Conservation (phyloP, 1,140 invertebrate species). For the Aphaenogaster floridana region DNA sequence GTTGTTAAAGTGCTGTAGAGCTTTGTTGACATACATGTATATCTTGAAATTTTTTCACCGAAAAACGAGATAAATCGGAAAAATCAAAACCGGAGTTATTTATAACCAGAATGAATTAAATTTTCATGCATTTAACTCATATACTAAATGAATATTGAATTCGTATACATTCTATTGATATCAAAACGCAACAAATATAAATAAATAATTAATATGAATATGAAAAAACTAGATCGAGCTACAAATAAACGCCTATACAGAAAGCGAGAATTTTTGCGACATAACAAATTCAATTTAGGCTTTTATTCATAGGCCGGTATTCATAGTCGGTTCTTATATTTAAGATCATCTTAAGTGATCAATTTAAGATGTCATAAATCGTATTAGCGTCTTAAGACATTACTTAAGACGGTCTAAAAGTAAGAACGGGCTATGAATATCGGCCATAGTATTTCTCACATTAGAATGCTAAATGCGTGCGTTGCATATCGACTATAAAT, state of each 20-base stretch:
- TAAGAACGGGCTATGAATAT: no score
- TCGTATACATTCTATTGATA: background rate
- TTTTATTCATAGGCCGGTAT: background rate
- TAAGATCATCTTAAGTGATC: no score
- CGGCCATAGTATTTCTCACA: conserved; percentile 7
- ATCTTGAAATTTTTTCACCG: background rate
- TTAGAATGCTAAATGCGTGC: conserved; percentile 1
- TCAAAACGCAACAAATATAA: background rate
- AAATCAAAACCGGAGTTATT: background rate
- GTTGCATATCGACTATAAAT: conserved; percentile 4
- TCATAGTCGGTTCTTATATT: no score
- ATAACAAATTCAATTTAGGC: background rate
- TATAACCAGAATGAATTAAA: background rate
- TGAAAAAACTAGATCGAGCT: background rate
- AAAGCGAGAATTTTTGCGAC: background rate
- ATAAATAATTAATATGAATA: background rate
- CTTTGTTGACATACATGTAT: background rate
- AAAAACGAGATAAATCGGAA: no score
- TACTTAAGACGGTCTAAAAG: no score
- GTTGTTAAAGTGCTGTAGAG: background rate
- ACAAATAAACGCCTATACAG: background rate
- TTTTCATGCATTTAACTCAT: background rate
- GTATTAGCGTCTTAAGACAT: no score
- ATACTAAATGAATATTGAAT: background rate
- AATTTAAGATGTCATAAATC: no score